These are phyloP conservation scores for Diplolepis rosae DNA, from an alignment of 2,888 invertebrate species.

Conservation along the genomic window DNA sequence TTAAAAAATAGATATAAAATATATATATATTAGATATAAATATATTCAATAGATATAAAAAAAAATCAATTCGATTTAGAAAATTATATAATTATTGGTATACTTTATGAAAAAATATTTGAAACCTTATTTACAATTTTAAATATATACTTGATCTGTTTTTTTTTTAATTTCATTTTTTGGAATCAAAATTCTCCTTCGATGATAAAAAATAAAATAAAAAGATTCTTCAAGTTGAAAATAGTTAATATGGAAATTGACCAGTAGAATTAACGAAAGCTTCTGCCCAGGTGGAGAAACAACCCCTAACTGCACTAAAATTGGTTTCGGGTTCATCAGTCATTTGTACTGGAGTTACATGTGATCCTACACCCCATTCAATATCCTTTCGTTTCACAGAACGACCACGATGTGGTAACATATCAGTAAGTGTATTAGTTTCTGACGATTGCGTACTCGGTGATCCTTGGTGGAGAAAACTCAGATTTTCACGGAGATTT, in stretches of 20 bases:
- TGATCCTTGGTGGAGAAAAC: slow-evolving; percentile 42
- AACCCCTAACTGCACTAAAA: slow-evolving; percentile 37
- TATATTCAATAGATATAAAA: no score
- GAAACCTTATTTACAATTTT: no score
- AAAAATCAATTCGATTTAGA: no score
- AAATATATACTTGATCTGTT: no score
- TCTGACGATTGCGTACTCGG: slow-evolving; percentile 43
- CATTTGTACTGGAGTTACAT: slow-evolving; percentile 42
- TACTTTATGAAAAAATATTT: no score
- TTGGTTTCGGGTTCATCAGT: slow-evolving; percentile 41
- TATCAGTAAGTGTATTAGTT: slow-evolving; percentile 45
- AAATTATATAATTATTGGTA: no score
- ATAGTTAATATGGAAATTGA: slow-evolving; percentile 36
- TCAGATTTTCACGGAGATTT: slow-evolving; percentile 40
- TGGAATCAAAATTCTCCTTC: no score
- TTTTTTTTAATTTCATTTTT: no score
- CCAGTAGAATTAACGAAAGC: slow-evolving; percentile 39
- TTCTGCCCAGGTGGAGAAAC: slow-evolving; percentile 46
- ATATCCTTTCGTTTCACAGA: slow-evolving; percentile 45
- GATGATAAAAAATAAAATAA: no score
- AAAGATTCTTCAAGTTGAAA: no score
- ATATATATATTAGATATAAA: no score
- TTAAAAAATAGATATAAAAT: no score
- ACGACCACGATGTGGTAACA: slow-evolving; percentile 49
- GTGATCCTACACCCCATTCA: slow-evolving; percentile 42